phyloP scores from a whole-genome alignment of 2,113 vertebrate genomes.

The Macroglossus sobrinus region DNA sequence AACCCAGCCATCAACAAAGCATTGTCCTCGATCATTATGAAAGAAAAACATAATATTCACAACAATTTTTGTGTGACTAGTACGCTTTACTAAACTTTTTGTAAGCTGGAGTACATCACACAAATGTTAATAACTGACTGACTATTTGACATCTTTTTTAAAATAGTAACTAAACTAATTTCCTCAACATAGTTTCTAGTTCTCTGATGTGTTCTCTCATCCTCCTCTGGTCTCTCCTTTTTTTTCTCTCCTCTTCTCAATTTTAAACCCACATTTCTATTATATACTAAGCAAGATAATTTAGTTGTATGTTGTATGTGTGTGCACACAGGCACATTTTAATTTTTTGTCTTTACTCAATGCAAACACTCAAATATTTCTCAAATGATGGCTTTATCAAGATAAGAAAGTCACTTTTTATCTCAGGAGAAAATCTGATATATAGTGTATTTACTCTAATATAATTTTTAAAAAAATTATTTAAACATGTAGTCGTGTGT shows the following conservation, averaged over 20 bases:
- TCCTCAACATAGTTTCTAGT: neutral
- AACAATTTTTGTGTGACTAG: neutral
- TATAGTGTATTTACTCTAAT: neutral
- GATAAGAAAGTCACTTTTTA: neutral
- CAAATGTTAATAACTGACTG: neutral
- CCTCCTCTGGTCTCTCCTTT: fast-evolving
- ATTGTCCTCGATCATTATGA: neutral
- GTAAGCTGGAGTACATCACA: neutral
- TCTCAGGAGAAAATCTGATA: neutral
- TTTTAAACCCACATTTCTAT: neutral
- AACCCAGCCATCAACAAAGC: neutral
- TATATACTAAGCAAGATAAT: neutral
- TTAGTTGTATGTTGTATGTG: neutral
- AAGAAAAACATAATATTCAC: neutral
- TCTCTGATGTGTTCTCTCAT: neutral
- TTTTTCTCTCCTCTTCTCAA: neutral
- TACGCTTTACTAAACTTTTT: neutral
- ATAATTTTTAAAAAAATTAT: neutral
- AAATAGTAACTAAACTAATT: neutral
- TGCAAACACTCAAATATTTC: neutral
- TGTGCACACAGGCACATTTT: neutral
- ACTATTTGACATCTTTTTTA: neutral
- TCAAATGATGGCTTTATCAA: neutral
- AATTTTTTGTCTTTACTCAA: neutral
- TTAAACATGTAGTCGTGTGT: neutral